These are phyloP conservation scores for Plectrocnemia conspersa DNA, from an alignment of 1,140 invertebrate genomes.

Conservation along the genomic window DNA sequence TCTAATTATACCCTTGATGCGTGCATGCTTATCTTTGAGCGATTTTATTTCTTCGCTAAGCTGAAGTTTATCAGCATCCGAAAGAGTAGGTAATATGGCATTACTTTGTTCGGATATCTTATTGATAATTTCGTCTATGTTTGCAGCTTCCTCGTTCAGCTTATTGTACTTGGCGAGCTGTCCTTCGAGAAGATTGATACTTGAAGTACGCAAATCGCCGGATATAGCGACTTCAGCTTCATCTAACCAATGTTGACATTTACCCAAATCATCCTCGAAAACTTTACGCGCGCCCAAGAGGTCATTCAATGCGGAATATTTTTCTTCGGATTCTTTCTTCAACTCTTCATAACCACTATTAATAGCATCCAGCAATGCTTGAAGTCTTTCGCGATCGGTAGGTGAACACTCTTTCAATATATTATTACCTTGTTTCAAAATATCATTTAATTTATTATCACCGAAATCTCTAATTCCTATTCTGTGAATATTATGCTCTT, in stretches of 20 bases:
- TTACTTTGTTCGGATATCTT: constrained; percentile 74
- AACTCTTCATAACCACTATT: constrained; percentile 65
- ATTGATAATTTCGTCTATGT: constrained; percentile 64
- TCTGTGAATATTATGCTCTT: constrained; percentile 67
- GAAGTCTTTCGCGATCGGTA: constrained; percentile 61
- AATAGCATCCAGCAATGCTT: constrained; percentile 62
- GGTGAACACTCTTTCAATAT: constrained; percentile 78
- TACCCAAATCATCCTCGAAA: constrained; percentile 76
- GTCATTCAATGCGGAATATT: constrained; percentile 66
- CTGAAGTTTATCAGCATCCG: constrained; percentile 76
- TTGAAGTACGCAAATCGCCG: constrained; percentile 71
- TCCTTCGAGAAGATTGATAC: constrained; percentile 75
- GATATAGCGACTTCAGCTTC: constrained; percentile 81
- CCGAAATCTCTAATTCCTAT: constrained; percentile 74
- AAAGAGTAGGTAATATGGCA: constrained; percentile 73
- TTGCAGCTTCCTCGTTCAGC: constrained; percentile 68
- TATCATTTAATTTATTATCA: constrained; percentile 67
- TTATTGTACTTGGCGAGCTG: constrained; percentile 79
- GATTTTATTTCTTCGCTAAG: constrained; percentile 72
- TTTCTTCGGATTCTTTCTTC: constrained; percentile 67
- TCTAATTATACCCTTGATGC: constrained; percentile 67
- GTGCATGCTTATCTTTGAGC: constrained; percentile 69
- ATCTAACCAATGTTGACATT: constrained; percentile 78
- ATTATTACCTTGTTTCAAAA: constrained; percentile 69
- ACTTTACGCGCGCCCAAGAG: constrained; percentile 68